Conservation (phyloP, 2,113 vertebrate genomes). For the Columbina picui region DNA sequence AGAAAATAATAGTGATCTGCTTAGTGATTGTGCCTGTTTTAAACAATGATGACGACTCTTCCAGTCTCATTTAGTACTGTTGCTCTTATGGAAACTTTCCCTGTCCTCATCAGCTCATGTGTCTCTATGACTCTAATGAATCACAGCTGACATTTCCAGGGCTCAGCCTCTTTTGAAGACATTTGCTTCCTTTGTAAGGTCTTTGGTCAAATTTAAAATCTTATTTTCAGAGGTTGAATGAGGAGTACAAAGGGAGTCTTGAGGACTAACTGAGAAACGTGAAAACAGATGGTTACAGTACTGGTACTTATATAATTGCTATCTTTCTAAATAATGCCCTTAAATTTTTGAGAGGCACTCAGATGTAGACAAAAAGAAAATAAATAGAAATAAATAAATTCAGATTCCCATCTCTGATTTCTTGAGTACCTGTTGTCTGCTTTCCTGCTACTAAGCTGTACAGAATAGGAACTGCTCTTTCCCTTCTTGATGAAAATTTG, state of each 20-base stretch:
- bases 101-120: constrained; percentile 3
- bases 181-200: background rate
- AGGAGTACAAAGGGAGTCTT: background rate
- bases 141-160: constrained; percentile 20
- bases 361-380: background rate
- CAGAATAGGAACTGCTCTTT: background rate
- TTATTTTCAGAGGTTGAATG: background rate
- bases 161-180: background rate
- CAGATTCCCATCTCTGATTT: background rate
- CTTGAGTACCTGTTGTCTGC: background rate
- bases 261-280: background rate
- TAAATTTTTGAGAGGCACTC: background rate
- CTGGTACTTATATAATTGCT: background rate
- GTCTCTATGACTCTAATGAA: background rate
- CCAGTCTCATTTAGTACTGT: constrained; percentile 8
- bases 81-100: constrained; percentile 46
- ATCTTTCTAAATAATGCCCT: background rate
- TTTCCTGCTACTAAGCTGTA: background rate
- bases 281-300: background rate
- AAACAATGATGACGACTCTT: constrained; percentile 41
- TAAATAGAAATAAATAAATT: background rate
- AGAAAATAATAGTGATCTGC: constrained; percentile 43
- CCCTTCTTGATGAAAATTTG: background rate
- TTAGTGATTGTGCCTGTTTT: constrained; percentile 3
- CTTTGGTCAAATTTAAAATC: background rate